Evolutionary conservation across 2,113 vertebrate species (phyloP).

Genomic region (Columbina picui): DNA sequence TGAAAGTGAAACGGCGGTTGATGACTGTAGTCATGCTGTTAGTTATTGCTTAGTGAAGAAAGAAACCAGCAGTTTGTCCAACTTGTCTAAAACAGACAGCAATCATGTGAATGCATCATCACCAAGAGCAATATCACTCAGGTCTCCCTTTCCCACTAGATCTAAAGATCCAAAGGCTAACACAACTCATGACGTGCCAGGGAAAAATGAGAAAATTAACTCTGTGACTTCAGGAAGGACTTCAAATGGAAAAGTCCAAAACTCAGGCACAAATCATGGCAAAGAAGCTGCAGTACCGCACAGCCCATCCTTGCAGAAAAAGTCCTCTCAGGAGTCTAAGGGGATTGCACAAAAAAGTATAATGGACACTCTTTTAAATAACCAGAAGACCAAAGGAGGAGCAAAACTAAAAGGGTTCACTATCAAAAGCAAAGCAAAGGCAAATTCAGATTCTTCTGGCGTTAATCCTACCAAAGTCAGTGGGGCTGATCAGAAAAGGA

Average conservation of each 20-base stretch:
- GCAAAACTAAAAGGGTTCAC: slow-evolving; percentile 82
- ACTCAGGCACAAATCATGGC: slow-evolving; percentile 38
- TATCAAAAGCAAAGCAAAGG: slow-evolving; percentile 80
- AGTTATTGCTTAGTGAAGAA: slow-evolving; percentile 9
- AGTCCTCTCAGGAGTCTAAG: slow-evolving; percentile 65
- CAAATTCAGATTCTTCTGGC: slow-evolving; percentile 51
- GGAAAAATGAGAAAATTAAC: slow-evolving; percentile 62
- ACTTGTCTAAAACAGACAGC: slow-evolving; percentile 33
- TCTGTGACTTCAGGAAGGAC: slow-evolving; percentile 34
- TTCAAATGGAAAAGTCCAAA: slow-evolving; percentile 65
- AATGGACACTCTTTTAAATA: slow-evolving; percentile 69
- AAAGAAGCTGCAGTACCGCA: slow-evolving; percentile 50
- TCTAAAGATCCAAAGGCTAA: slow-evolving; percentile 74
- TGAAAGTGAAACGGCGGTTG: background rate
- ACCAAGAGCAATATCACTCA: slow-evolving; percentile 63
- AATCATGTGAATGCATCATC: background rate
- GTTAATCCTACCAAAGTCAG: slow-evolving; percentile 31
- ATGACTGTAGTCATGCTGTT: background rate
- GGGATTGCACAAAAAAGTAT: slow-evolving; percentile 64
- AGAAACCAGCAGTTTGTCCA: background rate
- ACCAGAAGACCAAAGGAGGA: slow-evolving; percentile 70
- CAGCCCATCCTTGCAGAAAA: slow-evolving; percentile 55
- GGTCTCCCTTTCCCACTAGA: slow-evolving; percentile 61
- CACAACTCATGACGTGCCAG: background rate
- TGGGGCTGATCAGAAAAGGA: slow-evolving; percentile 70